Conservation (phyloP, 1,140 invertebrate genomes). For the Prorops nasuta region DNA sequence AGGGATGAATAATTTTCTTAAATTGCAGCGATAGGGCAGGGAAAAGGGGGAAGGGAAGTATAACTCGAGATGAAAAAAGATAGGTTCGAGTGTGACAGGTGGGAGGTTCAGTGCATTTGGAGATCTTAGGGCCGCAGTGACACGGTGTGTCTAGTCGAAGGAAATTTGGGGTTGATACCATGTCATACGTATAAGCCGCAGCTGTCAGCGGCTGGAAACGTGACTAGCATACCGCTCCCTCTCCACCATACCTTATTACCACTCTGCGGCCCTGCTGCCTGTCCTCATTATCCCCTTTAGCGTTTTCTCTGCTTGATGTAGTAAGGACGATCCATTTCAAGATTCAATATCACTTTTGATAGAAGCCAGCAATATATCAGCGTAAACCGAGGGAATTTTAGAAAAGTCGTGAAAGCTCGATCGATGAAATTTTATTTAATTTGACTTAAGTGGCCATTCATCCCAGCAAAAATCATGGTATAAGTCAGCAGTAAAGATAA, state of each 20-base stretch:
- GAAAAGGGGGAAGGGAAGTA: too few species aligned
- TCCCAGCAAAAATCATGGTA: slow-evolving; percentile 21
- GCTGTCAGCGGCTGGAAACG: slow-evolving; percentile 56
- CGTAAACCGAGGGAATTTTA: too few species aligned
- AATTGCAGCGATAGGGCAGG: too few species aligned
- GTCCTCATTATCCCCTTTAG: slow-evolving; percentile 55
- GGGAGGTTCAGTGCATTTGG: slow-evolving; percentile 49
- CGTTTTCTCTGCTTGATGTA: slow-evolving; percentile 39
- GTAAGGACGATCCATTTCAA: slow-evolving; percentile 30
- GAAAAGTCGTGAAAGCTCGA: too few species aligned
- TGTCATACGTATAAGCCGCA: slow-evolving; percentile 58
- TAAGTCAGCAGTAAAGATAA: slow-evolving; percentile 20
- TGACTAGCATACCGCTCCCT: slow-evolving; percentile 50
- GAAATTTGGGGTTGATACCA: slow-evolving; percentile 56
- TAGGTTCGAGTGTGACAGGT: slow-evolving; percentile 40
- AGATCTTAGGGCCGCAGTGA: too few species aligned
- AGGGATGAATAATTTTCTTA: too few species aligned
- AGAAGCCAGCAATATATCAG: neutral
- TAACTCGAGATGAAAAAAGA: slow-evolving; percentile 1
- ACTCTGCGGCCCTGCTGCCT: slow-evolving; percentile 43
- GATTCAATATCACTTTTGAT: slow-evolving; percentile 41
- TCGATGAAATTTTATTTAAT: too few species aligned
- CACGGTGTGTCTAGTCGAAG: slow-evolving; percentile 47
- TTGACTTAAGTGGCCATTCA: too few species aligned
- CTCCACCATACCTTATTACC: slow-evolving; percentile 51